phyloP scores from a whole-genome alignment of 2,888 invertebrate species.

The Penaeus monodon region DNA sequence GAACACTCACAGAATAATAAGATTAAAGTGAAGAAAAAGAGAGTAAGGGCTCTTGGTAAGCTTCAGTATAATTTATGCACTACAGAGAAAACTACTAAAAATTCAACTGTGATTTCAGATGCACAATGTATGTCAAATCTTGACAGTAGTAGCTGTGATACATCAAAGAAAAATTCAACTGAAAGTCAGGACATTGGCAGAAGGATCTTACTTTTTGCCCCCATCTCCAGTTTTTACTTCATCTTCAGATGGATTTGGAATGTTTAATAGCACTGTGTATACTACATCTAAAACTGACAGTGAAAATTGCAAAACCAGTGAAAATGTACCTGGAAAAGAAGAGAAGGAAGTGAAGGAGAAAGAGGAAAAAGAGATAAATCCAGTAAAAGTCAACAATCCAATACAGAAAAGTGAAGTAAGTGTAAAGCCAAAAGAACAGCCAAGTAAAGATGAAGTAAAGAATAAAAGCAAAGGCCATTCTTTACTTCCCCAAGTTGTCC shows the following conservation, averaged over 20 bases:
- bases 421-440: background rate
- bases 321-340: conserved; percentile 6
- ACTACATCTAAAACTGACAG: conserved; percentile 1
- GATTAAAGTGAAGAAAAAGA: conserved; percentile 45
- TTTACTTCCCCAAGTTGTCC: conserved; percentile 52
- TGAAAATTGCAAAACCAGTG: background rate
- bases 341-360: background rate
- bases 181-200: conserved; percentile 5
- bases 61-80: conserved; percentile 40
- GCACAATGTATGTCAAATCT: conserved; percentile 34
- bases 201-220: conserved; percentile 47
- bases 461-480: conserved; percentile 37
- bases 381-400: no score
- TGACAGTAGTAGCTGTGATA: conserved; percentile 16
- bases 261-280: conserved; percentile 23
- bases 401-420: no score
- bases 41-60: conserved; percentile 39
- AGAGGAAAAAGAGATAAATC: background rate
- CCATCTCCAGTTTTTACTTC: conserved; percentile 62
- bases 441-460: background rate
- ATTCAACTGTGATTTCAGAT: conserved; percentile 33
- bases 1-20: conserved; percentile 56
- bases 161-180: background rate
- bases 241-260: conserved; percentile 45
- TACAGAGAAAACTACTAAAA: conserved; percentile 24